Conservation (phyloP, 2,113 vertebrate species). For the Equus przewalskii region DNA sequence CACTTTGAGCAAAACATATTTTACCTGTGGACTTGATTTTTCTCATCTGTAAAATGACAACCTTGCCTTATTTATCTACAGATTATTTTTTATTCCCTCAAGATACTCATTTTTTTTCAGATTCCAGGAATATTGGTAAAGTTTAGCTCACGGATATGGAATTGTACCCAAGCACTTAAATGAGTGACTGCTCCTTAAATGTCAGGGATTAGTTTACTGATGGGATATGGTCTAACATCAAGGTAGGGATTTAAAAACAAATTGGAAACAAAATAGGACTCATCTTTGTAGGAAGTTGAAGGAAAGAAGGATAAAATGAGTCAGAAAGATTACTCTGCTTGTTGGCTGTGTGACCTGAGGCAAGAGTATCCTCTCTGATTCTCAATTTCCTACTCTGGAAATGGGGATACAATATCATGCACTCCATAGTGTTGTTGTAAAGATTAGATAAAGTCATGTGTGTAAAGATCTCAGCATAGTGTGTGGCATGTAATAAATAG, state of each 20-base stretch:
- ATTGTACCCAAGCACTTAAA: neutral
- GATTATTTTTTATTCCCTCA: neutral
- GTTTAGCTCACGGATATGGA: neutral
- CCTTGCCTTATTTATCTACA: neutral
- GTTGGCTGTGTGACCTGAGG: neutral
- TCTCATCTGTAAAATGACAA: neutral
- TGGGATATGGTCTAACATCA: neutral
- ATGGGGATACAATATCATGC: neutral
- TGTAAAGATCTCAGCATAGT: neutral
- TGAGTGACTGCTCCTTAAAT: neutral
- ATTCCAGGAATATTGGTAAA: neutral
- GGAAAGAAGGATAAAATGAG: neutral
- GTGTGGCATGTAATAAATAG: neutral
- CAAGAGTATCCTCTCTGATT: neutral
- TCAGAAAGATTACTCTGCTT: neutral
- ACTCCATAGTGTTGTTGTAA: neutral
- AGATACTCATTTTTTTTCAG: neutral
- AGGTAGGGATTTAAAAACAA: neutral
- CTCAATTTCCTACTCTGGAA: neutral
- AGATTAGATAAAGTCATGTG: neutral
- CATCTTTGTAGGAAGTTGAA: slow-evolving; percentile 23
- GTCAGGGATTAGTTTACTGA: neutral
- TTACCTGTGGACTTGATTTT: neutral
- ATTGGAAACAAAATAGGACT: neutral
- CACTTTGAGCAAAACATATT: neutral